phyloP scores from a whole-genome alignment of 2,888 invertebrate genomes.

The Chorisops tibialis region DNA sequence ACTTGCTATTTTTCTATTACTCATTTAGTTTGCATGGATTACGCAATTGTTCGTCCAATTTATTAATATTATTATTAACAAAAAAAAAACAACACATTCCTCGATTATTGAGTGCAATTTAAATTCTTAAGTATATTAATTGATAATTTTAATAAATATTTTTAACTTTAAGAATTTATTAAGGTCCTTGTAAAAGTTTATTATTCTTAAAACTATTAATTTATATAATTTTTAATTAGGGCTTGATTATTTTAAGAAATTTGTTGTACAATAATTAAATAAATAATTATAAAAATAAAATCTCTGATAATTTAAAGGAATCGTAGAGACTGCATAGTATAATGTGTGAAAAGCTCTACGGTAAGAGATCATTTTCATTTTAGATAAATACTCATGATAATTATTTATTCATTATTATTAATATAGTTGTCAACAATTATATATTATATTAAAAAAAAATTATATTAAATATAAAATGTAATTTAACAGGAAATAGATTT shows the following conservation, averaged over 20 bases:
- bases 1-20: background rate
- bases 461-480: conserved; percentile 15
- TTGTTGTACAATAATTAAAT: conserved; percentile 7
- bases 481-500: conserved; percentile 3
- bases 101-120: conserved; percentile 14
- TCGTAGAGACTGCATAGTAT: background rate
- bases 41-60: background rate
- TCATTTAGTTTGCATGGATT: background rate
- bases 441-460: conserved; percentile 17
- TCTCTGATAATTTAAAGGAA: conserved; percentile 2
- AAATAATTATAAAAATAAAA: background rate
- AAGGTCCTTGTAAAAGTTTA: no score
- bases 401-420: conserved; percentile 14
- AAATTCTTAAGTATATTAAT: background rate
- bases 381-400: background rate
- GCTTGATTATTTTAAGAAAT: conserved; percentile 12
- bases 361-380: no score
- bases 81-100: conserved; percentile 8
- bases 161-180: no score
- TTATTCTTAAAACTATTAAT: no score
- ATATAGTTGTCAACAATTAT: conserved; percentile 18
- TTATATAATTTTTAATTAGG: background rate
- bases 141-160: no score
- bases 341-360: no score
- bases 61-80: no score